Conservation (phyloP, 1,140 invertebrate genomes). For the Papilio xuthus region DNA sequence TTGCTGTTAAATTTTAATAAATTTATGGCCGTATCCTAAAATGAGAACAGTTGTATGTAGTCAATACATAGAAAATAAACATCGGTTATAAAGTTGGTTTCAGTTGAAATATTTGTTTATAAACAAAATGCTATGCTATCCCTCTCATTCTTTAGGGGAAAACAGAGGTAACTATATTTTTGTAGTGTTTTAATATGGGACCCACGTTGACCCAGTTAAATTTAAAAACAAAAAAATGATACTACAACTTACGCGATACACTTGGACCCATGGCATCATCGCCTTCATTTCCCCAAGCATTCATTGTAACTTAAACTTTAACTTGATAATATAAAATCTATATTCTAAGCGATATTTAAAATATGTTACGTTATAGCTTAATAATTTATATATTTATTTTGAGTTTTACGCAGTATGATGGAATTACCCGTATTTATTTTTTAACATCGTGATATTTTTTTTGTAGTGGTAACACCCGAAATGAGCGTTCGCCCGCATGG, state of each 20-base stretch:
- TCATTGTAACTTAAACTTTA: slow-evolving; percentile 52
- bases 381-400: not conserved
- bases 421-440: not conserved
- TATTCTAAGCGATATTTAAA: not conserved
- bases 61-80: too few species aligned
- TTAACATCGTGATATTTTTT: not conserved
- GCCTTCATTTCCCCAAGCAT: slow-evolving; percentile 62
- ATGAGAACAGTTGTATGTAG: too few species aligned
- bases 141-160: not conserved
- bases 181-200: not conserved
- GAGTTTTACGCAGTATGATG: not conserved
- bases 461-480: not conserved
- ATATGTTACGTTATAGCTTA: not conserved
- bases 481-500: slow-evolving; percentile 50
- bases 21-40: too few species aligned
- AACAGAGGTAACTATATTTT: too few species aligned
- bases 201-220: not conserved
- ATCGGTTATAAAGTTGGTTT: too few species aligned
- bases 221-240: not conserved
- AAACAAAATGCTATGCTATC: too few species aligned
- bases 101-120: too few species aligned
- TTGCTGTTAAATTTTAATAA: too few species aligned
- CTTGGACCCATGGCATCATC: slow-evolving; percentile 68
- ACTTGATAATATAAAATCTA: not conserved
- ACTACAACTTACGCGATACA: slow-evolving; percentile 61